These are phyloP conservation scores for Tetragnatha montana DNA, from an alignment of 2,888 invertebrate genomes.

Conservation along the genomic window DNA sequence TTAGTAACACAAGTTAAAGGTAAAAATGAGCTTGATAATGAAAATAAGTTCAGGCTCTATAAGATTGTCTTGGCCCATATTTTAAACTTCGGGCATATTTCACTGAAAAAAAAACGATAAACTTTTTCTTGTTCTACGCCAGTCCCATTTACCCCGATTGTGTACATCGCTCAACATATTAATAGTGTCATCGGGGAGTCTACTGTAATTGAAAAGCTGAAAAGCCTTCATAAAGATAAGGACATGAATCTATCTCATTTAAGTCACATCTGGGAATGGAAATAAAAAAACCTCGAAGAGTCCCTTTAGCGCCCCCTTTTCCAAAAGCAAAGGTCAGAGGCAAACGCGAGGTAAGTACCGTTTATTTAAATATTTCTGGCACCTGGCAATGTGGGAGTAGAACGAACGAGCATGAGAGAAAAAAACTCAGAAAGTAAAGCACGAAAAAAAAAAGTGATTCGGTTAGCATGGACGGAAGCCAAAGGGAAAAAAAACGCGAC, in stretches of 20 bases:
- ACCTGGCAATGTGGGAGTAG: slow-evolving; percentile 41
- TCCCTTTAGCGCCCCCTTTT: not conserved
- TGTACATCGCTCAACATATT: too few species aligned
- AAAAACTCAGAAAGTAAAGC: slow-evolving; percentile 30
- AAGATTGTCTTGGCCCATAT: too few species aligned
- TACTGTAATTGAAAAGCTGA: too few species aligned
- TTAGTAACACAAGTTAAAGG: too few species aligned
- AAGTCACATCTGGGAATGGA: not conserved
- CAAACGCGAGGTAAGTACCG: slow-evolving; percentile 28
- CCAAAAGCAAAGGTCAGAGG: slow-evolving; percentile 45
- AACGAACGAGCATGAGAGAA: not conserved
- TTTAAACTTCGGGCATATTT: too few species aligned
- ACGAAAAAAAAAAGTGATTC: not conserved
- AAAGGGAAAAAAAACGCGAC: slow-evolving; percentile 49
- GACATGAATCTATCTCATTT: not conserved
- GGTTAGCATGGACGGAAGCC: not conserved
- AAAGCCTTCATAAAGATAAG: too few species aligned
- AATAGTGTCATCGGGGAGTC: too few species aligned
- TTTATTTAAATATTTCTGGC: slow-evolving; percentile 67
- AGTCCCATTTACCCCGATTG: too few species aligned
- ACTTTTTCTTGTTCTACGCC: too few species aligned
- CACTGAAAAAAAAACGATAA: too few species aligned
- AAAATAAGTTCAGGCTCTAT: too few species aligned
- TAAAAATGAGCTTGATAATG: too few species aligned
- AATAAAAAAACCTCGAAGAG: not conserved